phyloP scores from a whole-genome alignment of 2,797 vertebrate genomes.

The Phalanger gymnotis region DNA sequence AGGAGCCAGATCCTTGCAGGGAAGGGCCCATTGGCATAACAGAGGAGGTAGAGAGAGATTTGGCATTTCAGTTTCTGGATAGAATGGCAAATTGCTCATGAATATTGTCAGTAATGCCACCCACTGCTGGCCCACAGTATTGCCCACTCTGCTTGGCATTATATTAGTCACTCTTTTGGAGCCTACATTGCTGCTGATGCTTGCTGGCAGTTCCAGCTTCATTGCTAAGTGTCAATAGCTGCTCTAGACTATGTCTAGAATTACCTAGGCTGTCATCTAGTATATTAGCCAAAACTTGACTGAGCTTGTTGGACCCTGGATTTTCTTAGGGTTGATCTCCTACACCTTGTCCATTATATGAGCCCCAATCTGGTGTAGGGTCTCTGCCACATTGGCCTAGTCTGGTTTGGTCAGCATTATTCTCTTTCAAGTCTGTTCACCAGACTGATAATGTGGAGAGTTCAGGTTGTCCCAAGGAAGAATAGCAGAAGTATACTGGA shows the following conservation, averaged over 20 bases:
- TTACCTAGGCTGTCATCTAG: not conserved
- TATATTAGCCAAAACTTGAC: not conserved
- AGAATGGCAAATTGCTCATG: not conserved
- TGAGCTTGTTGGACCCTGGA: not conserved
- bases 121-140: not conserved
- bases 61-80: not conserved
- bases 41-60: not conserved
- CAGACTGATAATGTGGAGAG: not conserved
- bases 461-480: not conserved
- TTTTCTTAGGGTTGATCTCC: not conserved
- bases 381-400: not conserved
- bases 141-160: not conserved
- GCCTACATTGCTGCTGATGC: not conserved
- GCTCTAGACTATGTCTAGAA: not conserved
- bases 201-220: not conserved
- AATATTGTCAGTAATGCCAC: not conserved
- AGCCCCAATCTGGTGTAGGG: not conserved
- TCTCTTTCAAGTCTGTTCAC: not conserved
- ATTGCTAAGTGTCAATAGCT: not conserved
- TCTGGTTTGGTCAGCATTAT: not conserved
- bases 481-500: not conserved
- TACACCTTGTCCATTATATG: not conserved
- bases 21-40: not conserved
- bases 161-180: not conserved
- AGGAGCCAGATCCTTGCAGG: not conserved